Conservation (phyloP, 2,888 invertebrate genomes). For the Macrophya annulata region DNA sequence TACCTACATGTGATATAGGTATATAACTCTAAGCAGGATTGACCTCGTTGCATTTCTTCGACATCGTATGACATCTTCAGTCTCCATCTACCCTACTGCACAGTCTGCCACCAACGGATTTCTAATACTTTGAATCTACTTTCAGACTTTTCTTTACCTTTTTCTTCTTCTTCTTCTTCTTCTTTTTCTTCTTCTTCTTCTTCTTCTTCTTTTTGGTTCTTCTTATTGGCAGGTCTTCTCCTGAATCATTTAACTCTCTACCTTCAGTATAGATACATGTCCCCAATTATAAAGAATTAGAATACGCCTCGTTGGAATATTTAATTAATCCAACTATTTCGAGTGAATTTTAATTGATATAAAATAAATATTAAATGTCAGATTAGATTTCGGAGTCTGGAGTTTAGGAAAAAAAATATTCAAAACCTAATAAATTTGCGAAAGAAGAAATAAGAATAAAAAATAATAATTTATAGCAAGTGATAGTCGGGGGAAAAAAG, state of each 20-base stretch:
- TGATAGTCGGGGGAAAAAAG: not conserved
- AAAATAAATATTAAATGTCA: not conserved
- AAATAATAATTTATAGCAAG: not conserved
- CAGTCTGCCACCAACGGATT: constrained; percentile 18
- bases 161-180: not conserved
- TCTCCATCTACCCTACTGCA: not conserved
- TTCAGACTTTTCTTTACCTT: not conserved
- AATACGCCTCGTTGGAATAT: not conserved
- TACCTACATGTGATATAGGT: not conserved
- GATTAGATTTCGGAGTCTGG: not conserved
- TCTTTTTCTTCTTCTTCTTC: not conserved
- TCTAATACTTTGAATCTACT: constrained; percentile 22
- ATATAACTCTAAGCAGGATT: constrained; percentile 37
- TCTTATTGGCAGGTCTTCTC: not conserved
- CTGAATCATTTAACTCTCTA: not conserved
- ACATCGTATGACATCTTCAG: constrained; percentile 26
- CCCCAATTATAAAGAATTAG: constrained; percentile 7
- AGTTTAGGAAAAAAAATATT: not conserved
- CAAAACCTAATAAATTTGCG: not conserved
- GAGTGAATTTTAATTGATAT: constrained; percentile 1
- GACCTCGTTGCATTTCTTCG: constrained; percentile 46
- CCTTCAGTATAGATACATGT: no score
- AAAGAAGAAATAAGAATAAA: not conserved
- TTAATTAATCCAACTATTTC: constrained; percentile 7
- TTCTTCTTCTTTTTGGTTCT: not conserved